Evolutionary conservation across 1,140 invertebrate species (phyloP).

Genomic region (Rhizoglyphus robini): DNA sequence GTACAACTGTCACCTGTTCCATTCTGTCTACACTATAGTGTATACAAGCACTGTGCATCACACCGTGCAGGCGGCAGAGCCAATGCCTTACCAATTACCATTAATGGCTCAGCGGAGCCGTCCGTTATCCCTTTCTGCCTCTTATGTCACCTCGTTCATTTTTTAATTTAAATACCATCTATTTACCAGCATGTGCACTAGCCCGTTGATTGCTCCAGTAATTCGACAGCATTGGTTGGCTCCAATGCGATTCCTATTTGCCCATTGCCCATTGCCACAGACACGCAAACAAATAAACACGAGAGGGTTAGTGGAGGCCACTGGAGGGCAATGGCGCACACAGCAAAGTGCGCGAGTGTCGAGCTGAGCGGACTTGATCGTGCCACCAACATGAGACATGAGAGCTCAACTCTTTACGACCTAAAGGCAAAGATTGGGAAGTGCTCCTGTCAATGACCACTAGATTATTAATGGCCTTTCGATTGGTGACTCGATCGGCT

Average conservation of each 20-base stretch:
- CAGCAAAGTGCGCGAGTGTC: neutral
- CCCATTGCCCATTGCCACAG: neutral
- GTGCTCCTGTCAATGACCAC: slow-evolving; percentile 3
- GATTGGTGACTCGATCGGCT: neutral
- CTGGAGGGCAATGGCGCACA: too few species aligned
- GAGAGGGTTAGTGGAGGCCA: too few species aligned
- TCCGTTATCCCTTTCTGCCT: neutral
- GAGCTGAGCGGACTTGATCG: neutral
- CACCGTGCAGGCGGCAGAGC: neutral
- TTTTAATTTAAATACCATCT: slow-evolving; percentile 12
- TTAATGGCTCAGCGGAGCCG: neutral
- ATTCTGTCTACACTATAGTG: neutral
- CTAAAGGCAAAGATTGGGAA: neutral
- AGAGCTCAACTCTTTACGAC: neutral
- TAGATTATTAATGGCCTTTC: slow-evolving; percentile 9
- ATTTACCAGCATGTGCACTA: slow-evolving; percentile 12
- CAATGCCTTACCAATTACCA: neutral
- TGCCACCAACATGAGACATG: neutral
- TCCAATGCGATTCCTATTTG: neutral
- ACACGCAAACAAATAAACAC: neutral
- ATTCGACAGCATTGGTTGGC: neutral
- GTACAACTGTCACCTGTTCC: slow-evolving; percentile 1
- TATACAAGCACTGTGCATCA: neutral
- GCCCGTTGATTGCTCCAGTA: neutral
- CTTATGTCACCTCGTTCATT: slow-evolving; percentile 6